Evolutionary conservation across 2,113 vertebrate genomes (phyloP).

Genomic region (Nansenia antarctica): DNA sequence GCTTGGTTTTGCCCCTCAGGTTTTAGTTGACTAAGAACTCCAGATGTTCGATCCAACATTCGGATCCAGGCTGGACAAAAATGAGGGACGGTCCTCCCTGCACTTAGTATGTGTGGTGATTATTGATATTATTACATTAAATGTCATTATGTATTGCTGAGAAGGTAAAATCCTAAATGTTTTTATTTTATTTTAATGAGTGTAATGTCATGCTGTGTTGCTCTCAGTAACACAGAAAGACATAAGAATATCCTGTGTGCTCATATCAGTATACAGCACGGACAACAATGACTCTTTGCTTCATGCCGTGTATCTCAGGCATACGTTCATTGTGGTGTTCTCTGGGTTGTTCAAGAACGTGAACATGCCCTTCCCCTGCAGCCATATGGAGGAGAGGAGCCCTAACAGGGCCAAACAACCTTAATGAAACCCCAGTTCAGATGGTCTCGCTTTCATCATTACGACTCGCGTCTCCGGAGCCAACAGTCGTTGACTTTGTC

Average conservation of each 20-base stretch:
- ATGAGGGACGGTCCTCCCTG: not conserved
- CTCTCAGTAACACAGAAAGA: not conserved
- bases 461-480: constrained; percentile 31
- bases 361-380: constrained; percentile 34
- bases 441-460: constrained; percentile 59
- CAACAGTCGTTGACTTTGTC: constrained; percentile 37
- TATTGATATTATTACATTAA: too few relatives aligned
- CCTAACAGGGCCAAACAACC: constrained; percentile 49
- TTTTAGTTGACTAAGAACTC: not conserved
- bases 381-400: constrained; percentile 37
- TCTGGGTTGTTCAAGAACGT: constrained; percentile 10
- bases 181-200: too few relatives aligned
- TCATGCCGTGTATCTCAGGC: not conserved
- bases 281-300: not conserved
- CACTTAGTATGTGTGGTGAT: not conserved
- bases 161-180: too few relatives aligned
- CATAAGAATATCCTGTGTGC: not conserved
- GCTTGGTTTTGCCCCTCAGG: too few relatives aligned
- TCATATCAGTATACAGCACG: not conserved
- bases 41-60: not conserved
- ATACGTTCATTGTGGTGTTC: not conserved
- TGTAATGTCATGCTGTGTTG: not conserved
- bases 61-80: not conserved
- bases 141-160: not conserved
- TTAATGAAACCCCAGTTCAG: constrained; percentile 50